Evolutionary conservation across 2,113 vertebrate species (phyloP).

Genomic region (Phainopepla nitens): DNA sequence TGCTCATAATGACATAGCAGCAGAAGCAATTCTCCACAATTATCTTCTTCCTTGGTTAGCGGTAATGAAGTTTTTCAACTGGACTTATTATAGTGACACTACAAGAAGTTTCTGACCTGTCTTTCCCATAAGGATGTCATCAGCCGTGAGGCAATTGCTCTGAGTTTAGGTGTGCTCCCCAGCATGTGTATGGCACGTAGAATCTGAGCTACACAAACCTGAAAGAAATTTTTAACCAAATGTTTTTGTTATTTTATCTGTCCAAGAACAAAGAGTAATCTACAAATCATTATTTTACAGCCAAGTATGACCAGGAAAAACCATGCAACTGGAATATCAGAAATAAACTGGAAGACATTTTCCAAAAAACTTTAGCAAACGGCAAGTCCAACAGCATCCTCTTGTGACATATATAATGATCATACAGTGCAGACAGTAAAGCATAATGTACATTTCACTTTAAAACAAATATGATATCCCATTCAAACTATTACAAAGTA

Average conservation of each 20-base stretch:
- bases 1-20: neutral
- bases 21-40: neutral
- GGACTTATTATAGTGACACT: neutral
- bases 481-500: neutral
- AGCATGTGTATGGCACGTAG: constrained; percentile 83
- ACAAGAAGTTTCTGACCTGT: constrained; percentile 76
- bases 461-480: neutral
- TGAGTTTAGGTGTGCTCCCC: constrained; percentile 79
- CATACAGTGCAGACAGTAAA: neutral
- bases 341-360: neutral
- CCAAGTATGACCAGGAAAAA: neutral
- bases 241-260: neutral
- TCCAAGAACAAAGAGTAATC: neutral
- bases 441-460: neutral
- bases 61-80: neutral
- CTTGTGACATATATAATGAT: neutral
- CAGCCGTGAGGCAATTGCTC: constrained; percentile 82
- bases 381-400: neutral
- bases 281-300: neutral
- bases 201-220: constrained; percentile 90
- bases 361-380: neutral
- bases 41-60: neutral
- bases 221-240: constrained; percentile 16
- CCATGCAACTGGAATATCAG: neutral
- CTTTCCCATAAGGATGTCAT: constrained; percentile 91